Evolutionary conservation across 2,888 invertebrate species (phyloP).

Genomic region (Scrobipalpa costella): DNA sequence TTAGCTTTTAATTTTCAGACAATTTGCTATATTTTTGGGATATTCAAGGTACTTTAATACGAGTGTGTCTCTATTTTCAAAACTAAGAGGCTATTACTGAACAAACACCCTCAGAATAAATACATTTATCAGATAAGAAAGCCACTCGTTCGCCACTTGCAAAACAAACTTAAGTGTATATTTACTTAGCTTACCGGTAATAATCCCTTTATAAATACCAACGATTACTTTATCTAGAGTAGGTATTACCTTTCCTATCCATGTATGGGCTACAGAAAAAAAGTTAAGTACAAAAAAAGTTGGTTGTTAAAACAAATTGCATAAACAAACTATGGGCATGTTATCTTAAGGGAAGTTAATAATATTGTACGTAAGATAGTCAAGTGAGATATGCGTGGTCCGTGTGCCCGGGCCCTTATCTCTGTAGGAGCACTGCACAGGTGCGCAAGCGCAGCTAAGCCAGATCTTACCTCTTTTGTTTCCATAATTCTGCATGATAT

Average conservation of each 20-base stretch:
- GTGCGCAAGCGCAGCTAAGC: conserved; percentile 38
- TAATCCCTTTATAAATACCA: not conserved
- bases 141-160: not conserved
- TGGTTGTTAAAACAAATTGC: conserved; percentile 16
- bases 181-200: conserved; percentile 7
- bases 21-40: no score
- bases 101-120: no score
- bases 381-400: conserved; percentile 7
- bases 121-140: not conserved
- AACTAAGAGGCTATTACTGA: no score
- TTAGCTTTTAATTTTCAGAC: no score
- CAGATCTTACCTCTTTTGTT: conserved; percentile 42
- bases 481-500: conserved; percentile 51
- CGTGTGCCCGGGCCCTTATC: conserved; percentile 29
- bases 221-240: conserved; percentile 16
- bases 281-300: not conserved
- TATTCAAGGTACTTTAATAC: no score
- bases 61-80: no score
- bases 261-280: conserved; percentile 3
- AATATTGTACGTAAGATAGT: conserved; percentile 19
- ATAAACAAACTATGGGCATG: conserved; percentile 3
- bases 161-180: conserved; percentile 13
- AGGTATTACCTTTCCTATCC: conserved; percentile 1
- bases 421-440: conserved; percentile 41
- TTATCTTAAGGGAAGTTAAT: conserved; percentile 18